Evolutionary conservation across 2,888 invertebrate genomes (phyloP), one percentile per base, ranked within the genome.

Genomic region (Heliconius erato): DNA sequence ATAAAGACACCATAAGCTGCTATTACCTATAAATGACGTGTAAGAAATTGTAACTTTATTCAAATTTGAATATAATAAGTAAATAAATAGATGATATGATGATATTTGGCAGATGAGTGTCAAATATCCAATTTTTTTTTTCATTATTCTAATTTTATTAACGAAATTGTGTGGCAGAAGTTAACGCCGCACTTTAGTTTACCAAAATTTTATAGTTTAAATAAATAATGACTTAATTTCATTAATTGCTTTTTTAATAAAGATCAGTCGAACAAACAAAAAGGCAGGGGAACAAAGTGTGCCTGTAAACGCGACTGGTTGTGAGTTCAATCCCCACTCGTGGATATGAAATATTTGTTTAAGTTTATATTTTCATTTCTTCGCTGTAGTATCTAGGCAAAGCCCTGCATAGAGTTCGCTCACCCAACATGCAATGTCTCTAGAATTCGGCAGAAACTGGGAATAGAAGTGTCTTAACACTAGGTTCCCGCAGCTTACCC

Each of bases 1-100:
- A 32, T 32, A 68, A 68, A 68, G 68, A 68, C 68, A 68, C 32
- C 32, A 28, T 68, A 68, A 32, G 32, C 68, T 68, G 68, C 68
- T 32, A 19, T 32, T 32, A 68, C 5, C 5, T 68, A 68, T 68
- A n/a, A n/a, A 63, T 63, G 23, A 63, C n/a, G n/a, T 68, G 68
- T 68, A 19, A 68, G 68, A n/a, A 68, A 68, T 19, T 19, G 32
- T 28, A 68, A 19, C 19, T 28, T 68, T 68, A 68, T 32, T 68
- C 68, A 3, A 68, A 68, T 68, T 19, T 2, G 54, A 19, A 54
- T 19, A 54, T 54, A 54, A 54, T 54, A 19, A 19, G 2, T 19
- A 54, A 54, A 54, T 54, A 54, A 19, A 54, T 54, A 54, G 7
- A 63, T 23, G n/a, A n/a, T n/a, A n/a, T n/a, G n/a, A n/a, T n/a